A percentile compares a stretch with the other conserved stretches of the same genome.
phyloP scores from a whole-genome alignment of 2,888 invertebrate genomes.

The Drosophila kambysellisi region DNA sequence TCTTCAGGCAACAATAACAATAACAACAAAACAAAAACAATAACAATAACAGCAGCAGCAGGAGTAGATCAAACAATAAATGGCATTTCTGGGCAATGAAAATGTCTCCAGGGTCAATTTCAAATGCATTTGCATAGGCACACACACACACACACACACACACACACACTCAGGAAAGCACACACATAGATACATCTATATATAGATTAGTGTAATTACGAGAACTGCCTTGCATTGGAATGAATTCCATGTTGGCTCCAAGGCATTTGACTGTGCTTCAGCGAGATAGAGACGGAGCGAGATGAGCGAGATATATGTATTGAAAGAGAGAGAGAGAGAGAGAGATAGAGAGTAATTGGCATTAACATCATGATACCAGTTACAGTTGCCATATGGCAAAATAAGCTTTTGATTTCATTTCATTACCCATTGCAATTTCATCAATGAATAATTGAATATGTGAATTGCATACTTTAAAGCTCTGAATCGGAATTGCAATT shows the following conservation, averaged over 20 bases:
- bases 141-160: constrained; percentile 9
- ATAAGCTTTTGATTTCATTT: constrained; percentile 75
- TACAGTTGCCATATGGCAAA: constrained; percentile 52
- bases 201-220: constrained; percentile 77
- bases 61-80: constrained; percentile 55
- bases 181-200: constrained; percentile 14
- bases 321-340: neutral
- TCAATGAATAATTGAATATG: constrained; percentile 77
- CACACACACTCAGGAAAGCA: constrained; percentile 1
- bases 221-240: constrained; percentile 52
- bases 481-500: constrained; percentile 65
- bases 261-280: constrained; percentile 65
- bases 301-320: neutral
- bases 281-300: neutral
- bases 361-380: constrained; percentile 39
- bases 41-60: constrained; percentile 25
- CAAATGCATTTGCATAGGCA: constrained; percentile 62
- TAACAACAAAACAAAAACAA: neutral
- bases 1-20: constrained; percentile 30
- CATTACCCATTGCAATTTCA: constrained; percentile 77
- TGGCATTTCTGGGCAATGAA: constrained; percentile 54
- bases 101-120: constrained; percentile 78
- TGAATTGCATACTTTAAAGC: constrained; percentile 75
- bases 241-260: constrained; percentile 65
- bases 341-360: constrained; percentile 14